Percentiles rank a stretch among this genome's conserved stretches.
Evolutionary conservation across 2,113 vertebrate genomes (phyloP).

Genomic region (Hipposideros armiger): DNA sequence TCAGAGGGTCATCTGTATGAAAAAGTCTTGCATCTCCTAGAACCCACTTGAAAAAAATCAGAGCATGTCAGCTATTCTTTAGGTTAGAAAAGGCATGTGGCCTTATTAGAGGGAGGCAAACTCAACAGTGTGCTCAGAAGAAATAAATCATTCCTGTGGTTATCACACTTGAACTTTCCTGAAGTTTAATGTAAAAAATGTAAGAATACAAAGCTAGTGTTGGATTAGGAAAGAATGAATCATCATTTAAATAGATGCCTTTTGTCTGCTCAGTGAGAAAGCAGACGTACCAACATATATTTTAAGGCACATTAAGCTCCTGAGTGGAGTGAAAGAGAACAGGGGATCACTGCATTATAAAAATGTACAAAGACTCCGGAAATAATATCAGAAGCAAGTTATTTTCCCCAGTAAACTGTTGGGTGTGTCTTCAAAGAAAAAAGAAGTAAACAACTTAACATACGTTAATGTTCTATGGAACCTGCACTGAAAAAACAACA

Average conservation of each 20-base stretch:
- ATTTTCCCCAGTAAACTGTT: not conserved
- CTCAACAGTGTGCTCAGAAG: not conserved
- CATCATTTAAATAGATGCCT: not conserved
- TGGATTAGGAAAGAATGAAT: not conserved
- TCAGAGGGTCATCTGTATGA: not conserved
- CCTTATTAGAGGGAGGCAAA: not conserved
- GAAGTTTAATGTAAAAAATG: not conserved
- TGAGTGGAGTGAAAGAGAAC: not conserved
- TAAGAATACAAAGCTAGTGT: not conserved
- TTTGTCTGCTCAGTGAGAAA: not conserved
- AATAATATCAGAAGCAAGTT: not conserved
- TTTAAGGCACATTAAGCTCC: not conserved
- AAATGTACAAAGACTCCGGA: not conserved
- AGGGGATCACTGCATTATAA: not conserved
- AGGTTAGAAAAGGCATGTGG: not conserved
- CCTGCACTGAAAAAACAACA: not conserved
- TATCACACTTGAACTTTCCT: not conserved
- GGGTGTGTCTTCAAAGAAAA: slow-evolving; percentile 40
- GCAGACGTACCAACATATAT: not conserved
- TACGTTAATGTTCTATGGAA: slow-evolving; percentile 7
- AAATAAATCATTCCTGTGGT: not conserved
- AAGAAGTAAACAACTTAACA: slow-evolving; percentile 27
- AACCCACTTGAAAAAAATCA: not conserved
- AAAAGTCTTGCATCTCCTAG: not conserved
- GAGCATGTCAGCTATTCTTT: not conserved